phyloP scores from a whole-genome alignment of 1,140 invertebrate species.

The Psilanteris sp. region DNA sequence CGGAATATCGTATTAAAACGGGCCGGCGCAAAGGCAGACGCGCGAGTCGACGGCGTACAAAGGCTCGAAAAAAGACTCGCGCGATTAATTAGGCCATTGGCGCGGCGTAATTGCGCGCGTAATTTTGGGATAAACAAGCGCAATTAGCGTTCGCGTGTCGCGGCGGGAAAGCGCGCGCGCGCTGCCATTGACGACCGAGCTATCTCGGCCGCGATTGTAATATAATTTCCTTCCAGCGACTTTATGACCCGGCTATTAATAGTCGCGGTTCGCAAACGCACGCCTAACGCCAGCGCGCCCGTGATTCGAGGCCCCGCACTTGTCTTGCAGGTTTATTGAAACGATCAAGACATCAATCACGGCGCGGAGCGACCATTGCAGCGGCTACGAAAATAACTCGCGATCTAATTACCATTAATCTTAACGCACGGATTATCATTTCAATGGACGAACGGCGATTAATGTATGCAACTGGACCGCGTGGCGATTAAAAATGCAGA shows the following conservation, averaged over 20 bases:
- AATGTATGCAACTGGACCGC: conserved; percentile 44
- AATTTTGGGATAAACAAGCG: conserved; percentile 47
- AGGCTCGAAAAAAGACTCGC: too few relatives aligned
- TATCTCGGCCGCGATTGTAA: conserved; percentile 53
- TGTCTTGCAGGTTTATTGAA: conserved; percentile 57
- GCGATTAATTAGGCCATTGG: too few relatives aligned
- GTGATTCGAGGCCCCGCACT: conserved; percentile 44
- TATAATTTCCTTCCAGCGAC: conserved; percentile 63
- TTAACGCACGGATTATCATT: conserved; percentile 52
- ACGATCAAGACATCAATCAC: conserved; percentile 61
- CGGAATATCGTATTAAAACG: too few relatives aligned
- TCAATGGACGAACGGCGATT: conserved; percentile 38
- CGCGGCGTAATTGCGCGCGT: conserved; percentile 30
- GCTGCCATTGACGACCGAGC: conserved; percentile 44
- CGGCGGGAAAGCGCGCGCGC: conserved; percentile 4
- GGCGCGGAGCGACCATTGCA: conserved; percentile 18
- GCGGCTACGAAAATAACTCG: conserved; percentile 45
- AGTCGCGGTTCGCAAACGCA: conserved; percentile 36
- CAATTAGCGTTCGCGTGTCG: conserved; percentile 37
- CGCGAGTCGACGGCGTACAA: too few relatives aligned
- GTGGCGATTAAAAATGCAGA: conserved; percentile 12
- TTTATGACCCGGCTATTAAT: conserved; percentile 65
- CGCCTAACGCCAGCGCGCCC: conserved; percentile 35
- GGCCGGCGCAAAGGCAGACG: too few relatives aligned
- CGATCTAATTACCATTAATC: conserved; percentile 60